Evolutionary conservation across 2,797 vertebrate genomes (phyloP).

Genomic region (Borostomias antarcticus): DNA sequence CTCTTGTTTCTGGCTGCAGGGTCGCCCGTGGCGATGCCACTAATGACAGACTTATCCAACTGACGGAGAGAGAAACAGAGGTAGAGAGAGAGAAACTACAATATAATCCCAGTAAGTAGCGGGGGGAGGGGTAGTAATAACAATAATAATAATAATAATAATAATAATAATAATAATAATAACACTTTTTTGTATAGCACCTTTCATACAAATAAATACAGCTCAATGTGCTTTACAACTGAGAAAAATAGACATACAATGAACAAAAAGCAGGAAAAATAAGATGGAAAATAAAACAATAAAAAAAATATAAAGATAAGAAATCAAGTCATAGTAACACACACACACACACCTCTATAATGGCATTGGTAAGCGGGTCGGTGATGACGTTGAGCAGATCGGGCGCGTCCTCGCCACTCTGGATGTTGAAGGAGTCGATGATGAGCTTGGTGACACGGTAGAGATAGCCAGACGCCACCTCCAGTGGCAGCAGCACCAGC

Average conservation of each 20-base stretch:
- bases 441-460: slow-evolving; percentile 80
- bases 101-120: not conserved
- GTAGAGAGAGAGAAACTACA: not conserved
- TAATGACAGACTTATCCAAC: slow-evolving; percentile 87
- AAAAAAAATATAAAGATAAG: no score
- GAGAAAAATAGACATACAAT: no score
- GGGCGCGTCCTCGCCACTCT: slow-evolving; percentile 87
- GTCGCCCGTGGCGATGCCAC: slow-evolving; percentile 82
- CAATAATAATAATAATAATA: not conserved
- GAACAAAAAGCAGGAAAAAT: no score
- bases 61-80: slow-evolving; percentile 45
- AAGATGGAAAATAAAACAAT: no score
- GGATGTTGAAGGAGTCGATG: slow-evolving; percentile 83
- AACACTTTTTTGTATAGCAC: no score
- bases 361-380: slow-evolving; percentile 86
- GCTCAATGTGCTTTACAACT: no score
- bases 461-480: slow-evolving; percentile 83
- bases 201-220: no score
- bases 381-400: slow-evolving; percentile 93
- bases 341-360: slow-evolving; percentile 86
- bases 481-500: slow-evolving; percentile 88
- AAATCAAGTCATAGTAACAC: no score
- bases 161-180: no score
- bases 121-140: not conserved
- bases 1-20: slow-evolving; percentile 82